phyloP scores from a whole-genome alignment of 2,888 invertebrate species.

The Mantis religiosa region DNA sequence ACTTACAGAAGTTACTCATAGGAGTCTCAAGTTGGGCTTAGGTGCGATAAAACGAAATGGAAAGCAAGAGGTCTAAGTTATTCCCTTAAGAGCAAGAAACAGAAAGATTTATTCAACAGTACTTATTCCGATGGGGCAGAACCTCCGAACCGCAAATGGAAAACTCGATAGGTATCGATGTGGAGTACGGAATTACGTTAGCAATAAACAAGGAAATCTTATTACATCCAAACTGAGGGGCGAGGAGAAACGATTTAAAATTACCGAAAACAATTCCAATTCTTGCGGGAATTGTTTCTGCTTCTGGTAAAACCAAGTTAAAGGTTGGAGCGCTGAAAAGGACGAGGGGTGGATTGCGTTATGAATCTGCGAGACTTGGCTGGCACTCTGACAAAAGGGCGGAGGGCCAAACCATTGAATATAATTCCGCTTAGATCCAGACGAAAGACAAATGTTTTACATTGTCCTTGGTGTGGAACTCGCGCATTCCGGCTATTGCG shows the following conservation, averaged over 20 bases:
- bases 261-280: neutral
- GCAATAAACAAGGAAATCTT: neutral
- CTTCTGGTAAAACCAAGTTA: neutral
- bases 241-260: neutral
- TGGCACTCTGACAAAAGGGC: neutral
- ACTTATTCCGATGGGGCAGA: neutral
- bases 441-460: neutral
- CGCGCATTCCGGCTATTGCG: neutral
- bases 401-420: neutral
- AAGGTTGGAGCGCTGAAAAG: neutral
- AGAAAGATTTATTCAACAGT: neutral
- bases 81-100: neutral
- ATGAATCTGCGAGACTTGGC: neutral
- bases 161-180: neutral
- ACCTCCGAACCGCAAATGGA: neutral
- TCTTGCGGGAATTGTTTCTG: neutral
- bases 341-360: neutral
- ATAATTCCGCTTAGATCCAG: neutral
- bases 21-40: neutral
- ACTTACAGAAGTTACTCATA: neutral
- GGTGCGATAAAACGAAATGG: neutral
- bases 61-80: neutral
- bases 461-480: neutral
- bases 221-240: neutral
- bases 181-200: neutral